phyloP scores from a whole-genome alignment of 2,113 vertebrate genomes.

The Hippopotamus amphibius region DNA sequence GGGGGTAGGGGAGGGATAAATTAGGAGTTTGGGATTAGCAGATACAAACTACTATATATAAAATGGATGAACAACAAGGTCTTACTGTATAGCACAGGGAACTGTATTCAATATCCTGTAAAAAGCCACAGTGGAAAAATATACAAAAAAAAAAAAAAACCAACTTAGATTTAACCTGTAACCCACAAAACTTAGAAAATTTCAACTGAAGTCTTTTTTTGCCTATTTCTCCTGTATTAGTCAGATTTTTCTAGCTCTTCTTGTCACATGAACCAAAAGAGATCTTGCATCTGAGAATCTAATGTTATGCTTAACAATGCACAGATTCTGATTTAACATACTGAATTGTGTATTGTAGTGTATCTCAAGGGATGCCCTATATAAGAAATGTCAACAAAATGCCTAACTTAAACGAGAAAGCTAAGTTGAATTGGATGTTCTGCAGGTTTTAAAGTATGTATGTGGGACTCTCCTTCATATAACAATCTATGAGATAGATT shows the following conservation, averaged over 20 bases:
- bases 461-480: neutral
- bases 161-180: neutral
- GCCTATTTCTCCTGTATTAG: neutral
- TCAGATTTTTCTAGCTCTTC: neutral
- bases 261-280: neutral
- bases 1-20: neutral
- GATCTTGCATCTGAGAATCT: neutral
- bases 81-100: no score
- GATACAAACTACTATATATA: no score
- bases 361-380: neutral
- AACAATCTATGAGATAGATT: neutral
- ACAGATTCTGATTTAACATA: neutral
- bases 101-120: no score
- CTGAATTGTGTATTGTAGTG: neutral
- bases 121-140: no score
- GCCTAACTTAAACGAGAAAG: neutral
- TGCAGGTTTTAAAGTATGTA: neutral
- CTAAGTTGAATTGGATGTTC: neutral
- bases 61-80: no score
- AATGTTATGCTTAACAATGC: neutral
- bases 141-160: neutral
- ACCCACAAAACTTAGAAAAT: neutral
- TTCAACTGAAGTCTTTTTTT: neutral
- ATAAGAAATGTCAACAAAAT: neutral
- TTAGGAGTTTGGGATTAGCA: neutral